Percentiles rank a stretch among this genome's conserved stretches.
These are phyloP conservation scores for Ochropleura leucogaster DNA, from an alignment of 2,888 invertebrate genomes.

Conservation along the genomic window DNA sequence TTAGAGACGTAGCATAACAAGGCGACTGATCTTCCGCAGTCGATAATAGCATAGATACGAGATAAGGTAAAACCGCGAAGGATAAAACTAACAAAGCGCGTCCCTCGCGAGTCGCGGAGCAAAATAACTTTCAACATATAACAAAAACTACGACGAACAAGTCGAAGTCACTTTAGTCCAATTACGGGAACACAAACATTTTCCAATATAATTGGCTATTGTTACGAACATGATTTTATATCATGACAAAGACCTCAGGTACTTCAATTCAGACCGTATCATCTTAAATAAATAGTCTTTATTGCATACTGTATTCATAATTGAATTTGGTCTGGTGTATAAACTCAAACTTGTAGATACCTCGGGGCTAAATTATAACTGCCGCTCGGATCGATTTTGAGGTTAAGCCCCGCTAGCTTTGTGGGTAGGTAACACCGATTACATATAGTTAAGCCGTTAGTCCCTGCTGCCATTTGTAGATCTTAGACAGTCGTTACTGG, in stretches of 20 bases:
- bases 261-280: no score
- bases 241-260: background rate
- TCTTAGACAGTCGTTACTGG: no score
- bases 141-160: slow-evolving; percentile 19
- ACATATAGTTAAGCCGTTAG: no score
- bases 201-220: slow-evolving; percentile 22
- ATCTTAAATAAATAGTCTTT: background rate
- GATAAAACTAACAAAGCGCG: slow-evolving; percentile 7
- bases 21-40: slow-evolving; percentile 4
- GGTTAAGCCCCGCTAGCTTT: no score
- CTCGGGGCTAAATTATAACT: no score
- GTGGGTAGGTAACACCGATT: no score
- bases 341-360: background rate
- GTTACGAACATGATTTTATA: background rate
- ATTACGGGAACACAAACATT: slow-evolving; percentile 15
- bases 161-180: slow-evolving; percentile 11
- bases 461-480: no score
- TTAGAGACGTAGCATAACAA: slow-evolving; percentile 7
- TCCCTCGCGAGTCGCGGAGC: background rate
- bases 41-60: slow-evolving; percentile 14
- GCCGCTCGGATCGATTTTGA: no score
- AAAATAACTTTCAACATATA: background rate
- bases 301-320: background rate
- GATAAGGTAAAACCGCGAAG: background rate
- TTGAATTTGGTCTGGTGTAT: background rate